A percentile compares a stretch with the other conserved stretches of the same genome.
Conservation (phyloP, 2,888 invertebrate species). For the Ecliptopera silaceata region DNA sequence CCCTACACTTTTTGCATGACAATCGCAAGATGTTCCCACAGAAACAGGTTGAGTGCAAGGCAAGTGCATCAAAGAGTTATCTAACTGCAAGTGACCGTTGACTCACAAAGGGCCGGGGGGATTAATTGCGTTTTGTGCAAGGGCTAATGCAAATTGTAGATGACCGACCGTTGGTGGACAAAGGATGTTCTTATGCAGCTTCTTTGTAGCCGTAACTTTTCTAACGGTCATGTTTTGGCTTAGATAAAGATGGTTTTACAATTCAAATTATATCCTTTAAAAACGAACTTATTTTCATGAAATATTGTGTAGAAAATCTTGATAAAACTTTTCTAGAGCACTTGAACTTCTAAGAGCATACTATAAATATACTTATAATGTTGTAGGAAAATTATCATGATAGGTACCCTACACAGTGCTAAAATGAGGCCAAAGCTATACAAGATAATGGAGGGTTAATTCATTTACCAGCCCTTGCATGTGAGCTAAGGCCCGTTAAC, state of each 20-base stretch:
- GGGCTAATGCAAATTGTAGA: conserved; percentile 65
- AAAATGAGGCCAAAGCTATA: no score
- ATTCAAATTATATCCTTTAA: neutral
- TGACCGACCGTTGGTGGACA: conserved; percentile 62
- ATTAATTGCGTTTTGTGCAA: conserved; percentile 36
- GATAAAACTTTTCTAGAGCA: no score
- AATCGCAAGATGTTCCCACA: conserved; percentile 64
- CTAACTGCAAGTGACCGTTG: conserved; percentile 53
- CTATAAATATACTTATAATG: no score
- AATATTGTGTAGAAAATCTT: no score
- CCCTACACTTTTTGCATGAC: conserved; percentile 60
- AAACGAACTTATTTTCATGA: no score
- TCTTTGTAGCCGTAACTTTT: conserved; percentile 23
- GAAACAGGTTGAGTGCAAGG: conserved; percentile 65
- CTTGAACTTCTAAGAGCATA: no score
- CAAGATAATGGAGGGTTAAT: no score
- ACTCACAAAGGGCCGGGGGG: conserved; percentile 45
- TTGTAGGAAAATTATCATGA: no score
- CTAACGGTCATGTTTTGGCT: conserved; percentile 28
- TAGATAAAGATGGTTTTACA: neutral
- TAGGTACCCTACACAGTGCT: no score
- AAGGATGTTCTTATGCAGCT: conserved; percentile 38
- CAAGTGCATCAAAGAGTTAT: conserved; percentile 59
- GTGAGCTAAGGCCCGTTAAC: no score
- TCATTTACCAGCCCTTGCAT: no score